Evolutionary conservation across 2,888 invertebrate species (phyloP).

Genomic region (Heliconius hortense): DNA sequence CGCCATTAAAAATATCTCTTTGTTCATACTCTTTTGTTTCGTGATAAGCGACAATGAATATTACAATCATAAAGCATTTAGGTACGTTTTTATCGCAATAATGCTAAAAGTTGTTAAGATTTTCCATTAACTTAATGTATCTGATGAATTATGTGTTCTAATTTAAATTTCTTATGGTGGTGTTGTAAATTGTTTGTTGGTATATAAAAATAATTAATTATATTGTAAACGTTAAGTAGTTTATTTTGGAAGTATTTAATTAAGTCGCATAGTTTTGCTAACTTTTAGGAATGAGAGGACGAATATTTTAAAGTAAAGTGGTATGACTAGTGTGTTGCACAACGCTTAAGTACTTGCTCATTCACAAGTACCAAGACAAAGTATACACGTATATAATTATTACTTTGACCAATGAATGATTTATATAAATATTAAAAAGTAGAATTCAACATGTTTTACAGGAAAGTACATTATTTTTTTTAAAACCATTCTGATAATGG

Average conservation of each 20-base stretch:
- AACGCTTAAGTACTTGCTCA: neutral
- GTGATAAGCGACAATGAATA: conserved; percentile 10
- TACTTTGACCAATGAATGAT: neutral
- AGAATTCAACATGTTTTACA: neutral
- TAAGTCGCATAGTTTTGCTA: neutral
- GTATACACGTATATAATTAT: neutral
- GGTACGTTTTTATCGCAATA: conserved; percentile 8
- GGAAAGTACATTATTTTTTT: neutral
- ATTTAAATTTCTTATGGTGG: neutral
- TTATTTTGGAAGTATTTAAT: neutral
- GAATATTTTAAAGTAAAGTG: neutral
- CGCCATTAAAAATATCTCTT: conserved; percentile 8
- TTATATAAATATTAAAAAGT: too few species aligned
- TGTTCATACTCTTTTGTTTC: conserved; percentile 12
- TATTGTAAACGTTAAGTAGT: neutral
- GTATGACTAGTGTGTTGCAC: neutral
- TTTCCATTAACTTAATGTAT: conserved; percentile 2
- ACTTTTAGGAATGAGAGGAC: neutral
- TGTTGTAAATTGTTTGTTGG: neutral
- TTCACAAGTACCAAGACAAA: neutral
- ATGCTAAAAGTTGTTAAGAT: conserved; percentile 3
- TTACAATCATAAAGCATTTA: neutral
- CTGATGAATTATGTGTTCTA: neutral
- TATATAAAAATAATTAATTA: neutral
- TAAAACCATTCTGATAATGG: neutral